Base-by-base conservation (phyloP, 2,113 vertebrate species). In the Siphamia tubifer region DNA sequence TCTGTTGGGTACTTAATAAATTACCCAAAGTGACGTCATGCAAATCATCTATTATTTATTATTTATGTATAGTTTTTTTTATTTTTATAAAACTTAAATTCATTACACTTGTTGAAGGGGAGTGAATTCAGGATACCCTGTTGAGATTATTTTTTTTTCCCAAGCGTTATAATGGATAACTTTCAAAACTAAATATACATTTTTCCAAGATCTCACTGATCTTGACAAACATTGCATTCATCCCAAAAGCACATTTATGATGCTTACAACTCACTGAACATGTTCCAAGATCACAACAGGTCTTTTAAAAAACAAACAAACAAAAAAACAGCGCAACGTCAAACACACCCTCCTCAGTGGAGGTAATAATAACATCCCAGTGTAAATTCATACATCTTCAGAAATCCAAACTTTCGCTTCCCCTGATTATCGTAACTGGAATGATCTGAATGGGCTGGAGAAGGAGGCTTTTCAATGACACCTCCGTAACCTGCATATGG, bases 391-490 rank as follows among this genome's bases (percentile, higher is more conserved):
- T 9, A 8, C 39, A 53, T 52, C 48, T 27, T 68, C 52, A 55
- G 30, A 53, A 19, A 49, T 62, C 70, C 9, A 42, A 51, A 42
- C 38, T 62, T 42, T 61, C 15, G 2, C 8, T 24, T 67, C 56
- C 58, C 63, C 40, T 74, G 75, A 83, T 80, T 72, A 85, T 77
- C 75, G 57, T 44, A 51, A 45, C 55, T 82, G 80, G 82, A 87
- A 86, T 87, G 82, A 61, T 72, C 43, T 25, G 54, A 79, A 65
- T 9, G 10, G 43, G 28, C 24, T 45, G 57, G 43, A 65, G 19
- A 35, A 23, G 43, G 6, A 75, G 52, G 47, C 71, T 31, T 16
- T 7, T 47, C 11, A 23, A 4, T 1, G 2, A 47, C 8, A 19
- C 16, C 31, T 75, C 32, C 17, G 17, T 31, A 19, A 17, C 43